A percentile compares a stretch with the other conserved stretches of the same genome.
phyloP scores from a whole-genome alignment of 2,888 invertebrate genomes.

The Cataglyphis rosenhaueri region DNA sequence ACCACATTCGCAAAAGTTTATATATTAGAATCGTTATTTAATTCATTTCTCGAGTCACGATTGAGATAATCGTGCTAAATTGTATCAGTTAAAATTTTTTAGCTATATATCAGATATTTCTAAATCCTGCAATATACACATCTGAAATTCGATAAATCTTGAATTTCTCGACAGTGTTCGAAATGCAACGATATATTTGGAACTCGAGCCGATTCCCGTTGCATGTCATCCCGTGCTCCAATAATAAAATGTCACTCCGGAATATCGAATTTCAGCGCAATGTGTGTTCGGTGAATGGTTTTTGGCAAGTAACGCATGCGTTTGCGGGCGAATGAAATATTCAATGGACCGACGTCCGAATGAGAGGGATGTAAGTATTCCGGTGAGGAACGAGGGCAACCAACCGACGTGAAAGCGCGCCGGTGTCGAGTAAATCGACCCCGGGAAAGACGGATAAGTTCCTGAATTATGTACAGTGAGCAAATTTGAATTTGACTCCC shows the following conservation, averaged over 20 bases:
- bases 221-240: neutral
- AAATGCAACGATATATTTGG: slow-evolving; percentile 1
- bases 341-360: slow-evolving; percentile 25
- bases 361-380: slow-evolving; percentile 23
- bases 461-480: slow-evolving; percentile 52
- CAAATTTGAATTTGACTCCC: slow-evolving; percentile 55
- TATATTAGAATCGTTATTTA: neutral
- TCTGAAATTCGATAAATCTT: neutral
- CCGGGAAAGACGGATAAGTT: slow-evolving; percentile 40
- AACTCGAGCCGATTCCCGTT: neutral
- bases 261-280: slow-evolving; percentile 34
- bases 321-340: slow-evolving; percentile 37
- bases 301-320: slow-evolving; percentile 24
- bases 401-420: slow-evolving; percentile 29
- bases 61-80: neutral
- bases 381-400: neutral
- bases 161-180: neutral
- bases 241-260: slow-evolving; percentile 22
- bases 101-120: neutral
- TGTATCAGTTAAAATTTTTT: neutral
- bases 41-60: neutral
- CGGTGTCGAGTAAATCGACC: slow-evolving; percentile 30
- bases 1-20: neutral
- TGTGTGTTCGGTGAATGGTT: neutral
- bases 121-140: neutral